Percentiles rank a stretch among this genome's conserved stretches.
Evolutionary conservation across 2,797 vertebrate species (phyloP).

Genomic region (Pseudochromis fuscus): DNA sequence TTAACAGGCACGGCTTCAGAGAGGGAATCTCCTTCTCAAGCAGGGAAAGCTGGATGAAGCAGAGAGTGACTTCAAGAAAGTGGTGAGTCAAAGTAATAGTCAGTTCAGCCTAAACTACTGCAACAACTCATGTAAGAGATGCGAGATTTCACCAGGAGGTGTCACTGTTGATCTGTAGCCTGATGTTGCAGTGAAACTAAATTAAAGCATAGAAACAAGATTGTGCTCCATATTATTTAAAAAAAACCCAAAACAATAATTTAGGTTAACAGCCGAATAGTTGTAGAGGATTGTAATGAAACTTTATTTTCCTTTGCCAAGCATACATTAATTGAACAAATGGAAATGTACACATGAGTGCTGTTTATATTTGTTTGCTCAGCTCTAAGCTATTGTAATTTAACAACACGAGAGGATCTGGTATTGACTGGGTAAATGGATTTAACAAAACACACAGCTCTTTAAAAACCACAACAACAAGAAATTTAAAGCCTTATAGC

Average conservation of each 20-base stretch:
- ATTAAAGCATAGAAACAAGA: neutral
- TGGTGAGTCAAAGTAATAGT: conserved; percentile 83
- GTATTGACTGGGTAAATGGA: neutral
- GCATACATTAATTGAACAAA: neutral
- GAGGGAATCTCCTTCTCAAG: conserved; percentile 94
- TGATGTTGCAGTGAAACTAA: neutral
- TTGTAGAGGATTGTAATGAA: neutral
- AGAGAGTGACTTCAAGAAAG: conserved; percentile 94
- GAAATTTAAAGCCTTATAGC: neutral
- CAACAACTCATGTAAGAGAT: neutral
- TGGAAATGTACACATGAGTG: neutral
- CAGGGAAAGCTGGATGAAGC: conserved; percentile 96
- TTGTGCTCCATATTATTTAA: neutral
- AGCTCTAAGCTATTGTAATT: no score
- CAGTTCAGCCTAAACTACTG: conserved; percentile 10
- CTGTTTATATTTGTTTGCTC: neutral
- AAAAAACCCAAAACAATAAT: neutral
- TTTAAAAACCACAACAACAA: neutral
- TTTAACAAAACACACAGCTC: neutral
- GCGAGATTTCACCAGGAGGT: conserved; percentile 63
- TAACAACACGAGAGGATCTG: neutral
- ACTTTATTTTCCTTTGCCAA: neutral
- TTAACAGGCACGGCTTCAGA: conserved; percentile 93
- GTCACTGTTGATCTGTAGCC: conserved; percentile 65
- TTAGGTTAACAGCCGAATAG: neutral